Evolutionary conservation across 2,888 invertebrate genomes (phyloP), one percentile per base, ranked within the genome.

Genomic region (Drosophila anceps): DNA sequence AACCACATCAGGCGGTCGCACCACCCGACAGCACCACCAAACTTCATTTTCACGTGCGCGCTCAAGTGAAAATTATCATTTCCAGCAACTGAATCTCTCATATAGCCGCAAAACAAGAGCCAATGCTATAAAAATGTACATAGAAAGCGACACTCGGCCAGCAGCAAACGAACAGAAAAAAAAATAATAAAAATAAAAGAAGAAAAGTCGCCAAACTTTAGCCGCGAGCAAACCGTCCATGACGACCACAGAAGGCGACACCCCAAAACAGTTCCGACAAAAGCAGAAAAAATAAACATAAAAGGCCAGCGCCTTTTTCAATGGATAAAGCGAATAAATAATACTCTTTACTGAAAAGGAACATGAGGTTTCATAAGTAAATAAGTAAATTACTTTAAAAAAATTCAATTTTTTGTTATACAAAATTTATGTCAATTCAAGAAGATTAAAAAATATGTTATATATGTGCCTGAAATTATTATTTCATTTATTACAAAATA

Each of bases 11-110:
- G 66, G 57, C 73, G 53, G 59, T 41, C 61, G 54, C 65, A 35
- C 51, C 54, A 54, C 35, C 48, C 29, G 29, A 29, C 29, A 31
- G 54, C 54, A 48, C 20, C 64, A 24, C 37, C 60, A 29, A 44
- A 10, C 59, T 41, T 61, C 60, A 72, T 73, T 86, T 86, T 73
- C 80, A 79, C 77, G 76, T 81, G 84, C 69, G 77, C 85, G 76
- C 87, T 89, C 87, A 89, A 88, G 87, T 88, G 87, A 84, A 88
- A 88, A 88, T 88, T 89, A 88, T 88, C 89, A 88, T 88, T 88
- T 88, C 87, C 87, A 87, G 76, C 82, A 85, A 80, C 83, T 78
- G 80, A 71, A 74, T 80, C 79, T 73, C 72, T 73, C 72, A 69
- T 67, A 69, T 64, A 80, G 61, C 67, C 71, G 44, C 61, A 81